phyloP scores from a whole-genome alignment of 2,113 vertebrate genomes.

The Canis aureus region DNA sequence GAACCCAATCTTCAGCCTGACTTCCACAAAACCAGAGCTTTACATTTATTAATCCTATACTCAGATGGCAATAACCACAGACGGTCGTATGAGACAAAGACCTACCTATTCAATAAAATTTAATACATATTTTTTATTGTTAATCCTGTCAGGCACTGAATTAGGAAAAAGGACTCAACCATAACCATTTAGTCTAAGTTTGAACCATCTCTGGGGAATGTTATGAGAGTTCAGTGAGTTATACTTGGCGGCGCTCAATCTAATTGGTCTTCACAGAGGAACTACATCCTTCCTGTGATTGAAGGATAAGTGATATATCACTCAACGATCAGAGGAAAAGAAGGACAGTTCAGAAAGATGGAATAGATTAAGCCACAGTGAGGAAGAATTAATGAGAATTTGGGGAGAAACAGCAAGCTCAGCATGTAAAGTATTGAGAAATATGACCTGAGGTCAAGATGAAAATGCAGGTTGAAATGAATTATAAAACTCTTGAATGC shows the following conservation, averaged over 20 bases:
- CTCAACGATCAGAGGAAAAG: not conserved
- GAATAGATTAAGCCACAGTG: not conserved
- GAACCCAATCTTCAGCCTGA: not conserved
- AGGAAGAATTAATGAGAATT: slow-evolving; percentile 54
- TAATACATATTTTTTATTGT: not conserved
- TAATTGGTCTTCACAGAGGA: not conserved
- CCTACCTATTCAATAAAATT: not conserved
- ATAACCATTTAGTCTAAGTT: not conserved
- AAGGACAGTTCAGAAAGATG: not conserved
- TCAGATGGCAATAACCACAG: not conserved
- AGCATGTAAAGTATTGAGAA: slow-evolving; percentile 21
- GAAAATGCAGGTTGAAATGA: not conserved
- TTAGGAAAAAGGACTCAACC: not conserved
- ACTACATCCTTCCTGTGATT: not conserved
- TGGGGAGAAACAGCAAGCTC: not conserved
- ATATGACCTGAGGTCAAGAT: slow-evolving; percentile 5
- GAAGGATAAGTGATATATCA: not conserved
- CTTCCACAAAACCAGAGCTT: not conserved
- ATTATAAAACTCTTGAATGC: not conserved
- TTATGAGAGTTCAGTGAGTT: not conserved
- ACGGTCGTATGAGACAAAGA: not conserved
- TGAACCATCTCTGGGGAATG: not conserved
- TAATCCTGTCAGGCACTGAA: not conserved
- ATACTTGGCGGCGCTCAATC: not conserved
- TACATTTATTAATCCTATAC: not conserved